These are phyloP conservation scores for Campoletis sonorensis DNA, from an alignment of 1,140 invertebrate species.

Conservation along the genomic window DNA sequence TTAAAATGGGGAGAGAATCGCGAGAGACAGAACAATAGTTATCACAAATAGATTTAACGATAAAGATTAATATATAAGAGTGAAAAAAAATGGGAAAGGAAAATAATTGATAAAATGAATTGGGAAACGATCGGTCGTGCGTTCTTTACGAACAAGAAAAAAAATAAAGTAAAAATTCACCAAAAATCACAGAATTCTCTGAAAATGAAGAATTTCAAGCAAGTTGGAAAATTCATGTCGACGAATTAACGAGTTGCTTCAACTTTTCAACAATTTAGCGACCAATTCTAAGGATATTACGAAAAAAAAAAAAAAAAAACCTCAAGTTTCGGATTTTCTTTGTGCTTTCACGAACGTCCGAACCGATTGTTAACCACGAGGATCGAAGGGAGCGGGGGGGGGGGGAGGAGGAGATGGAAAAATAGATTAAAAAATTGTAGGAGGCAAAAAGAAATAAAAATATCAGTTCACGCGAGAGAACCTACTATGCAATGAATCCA, in stretches of 20 bases:
- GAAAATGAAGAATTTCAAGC: too few species aligned
- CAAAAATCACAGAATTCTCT: too few species aligned
- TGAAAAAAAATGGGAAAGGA: not conserved
- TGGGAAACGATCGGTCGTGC: not conserved
- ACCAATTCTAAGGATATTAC: too few species aligned
- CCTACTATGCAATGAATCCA: slow-evolving; percentile 71
- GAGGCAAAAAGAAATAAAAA: slow-evolving; percentile 47
- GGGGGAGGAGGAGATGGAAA: slow-evolving; percentile 6
- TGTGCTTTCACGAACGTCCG: slow-evolving; percentile 30
- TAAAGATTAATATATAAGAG: slow-evolving; percentile 33
- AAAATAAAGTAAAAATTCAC: slow-evolving; percentile 5
- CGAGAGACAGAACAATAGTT: slow-evolving; percentile 63
- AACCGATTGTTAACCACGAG: slow-evolving; percentile 1
- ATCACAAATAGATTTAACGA: slow-evolving; percentile 43
- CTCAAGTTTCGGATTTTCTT: too few species aligned
- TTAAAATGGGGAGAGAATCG: slow-evolving; percentile 59
- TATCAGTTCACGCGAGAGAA: slow-evolving; percentile 67
- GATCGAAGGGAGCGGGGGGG: not conserved
- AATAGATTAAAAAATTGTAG: slow-evolving; percentile 34
- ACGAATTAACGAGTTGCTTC: too few species aligned
- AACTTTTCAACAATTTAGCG: too few species aligned
- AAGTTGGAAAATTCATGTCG: too few species aligned
- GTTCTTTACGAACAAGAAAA: not conserved
- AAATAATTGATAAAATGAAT: not conserved
- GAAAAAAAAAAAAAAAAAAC: too few species aligned